These are phyloP conservation scores for Sarcophaga carnaria DNA, from an alignment of 2,888 invertebrate species.

Conservation along the genomic window DNA sequence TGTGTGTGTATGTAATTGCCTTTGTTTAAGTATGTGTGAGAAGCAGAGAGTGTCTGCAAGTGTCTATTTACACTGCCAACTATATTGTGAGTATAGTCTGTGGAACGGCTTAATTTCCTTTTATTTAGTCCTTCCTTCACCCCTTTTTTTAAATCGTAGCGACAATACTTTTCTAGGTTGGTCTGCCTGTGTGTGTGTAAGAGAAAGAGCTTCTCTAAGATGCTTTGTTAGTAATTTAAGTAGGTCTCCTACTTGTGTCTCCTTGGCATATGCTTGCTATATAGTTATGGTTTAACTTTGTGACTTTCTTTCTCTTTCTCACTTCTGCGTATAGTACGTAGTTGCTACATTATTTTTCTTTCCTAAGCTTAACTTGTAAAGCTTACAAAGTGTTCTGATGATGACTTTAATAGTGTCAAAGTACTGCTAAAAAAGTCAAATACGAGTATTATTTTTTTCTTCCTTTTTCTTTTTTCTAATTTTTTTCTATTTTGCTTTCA, in stretches of 20 bases:
- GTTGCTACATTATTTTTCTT: not conserved
- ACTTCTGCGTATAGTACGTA: not conserved
- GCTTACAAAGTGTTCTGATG: constrained; percentile 55
- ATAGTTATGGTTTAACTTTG: not conserved
- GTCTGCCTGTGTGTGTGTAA: not conserved
- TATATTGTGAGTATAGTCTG: not conserved
- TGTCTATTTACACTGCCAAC: not conserved
- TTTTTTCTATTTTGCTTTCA: not conserved
- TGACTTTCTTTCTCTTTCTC: not conserved
- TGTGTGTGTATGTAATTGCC: not conserved
- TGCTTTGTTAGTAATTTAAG: not conserved
- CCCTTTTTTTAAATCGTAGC: not conserved
- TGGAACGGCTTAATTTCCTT: not conserved
- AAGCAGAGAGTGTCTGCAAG: not conserved
- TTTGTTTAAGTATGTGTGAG: not conserved
- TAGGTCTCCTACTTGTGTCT: not conserved
- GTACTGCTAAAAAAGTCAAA: constrained; percentile 45
- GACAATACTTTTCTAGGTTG: not conserved
- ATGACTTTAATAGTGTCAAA: constrained; percentile 59
- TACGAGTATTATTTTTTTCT: not conserved
- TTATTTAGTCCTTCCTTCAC: not conserved
- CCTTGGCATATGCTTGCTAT: not conserved
- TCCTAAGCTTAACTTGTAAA: constrained; percentile 36
- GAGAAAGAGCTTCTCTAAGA: not conserved
- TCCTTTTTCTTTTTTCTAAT: not conserved